These are phyloP conservation scores for Cyprinodon tularosa DNA, from an alignment of 2,113 vertebrate genomes.

Conservation along the genomic window DNA sequence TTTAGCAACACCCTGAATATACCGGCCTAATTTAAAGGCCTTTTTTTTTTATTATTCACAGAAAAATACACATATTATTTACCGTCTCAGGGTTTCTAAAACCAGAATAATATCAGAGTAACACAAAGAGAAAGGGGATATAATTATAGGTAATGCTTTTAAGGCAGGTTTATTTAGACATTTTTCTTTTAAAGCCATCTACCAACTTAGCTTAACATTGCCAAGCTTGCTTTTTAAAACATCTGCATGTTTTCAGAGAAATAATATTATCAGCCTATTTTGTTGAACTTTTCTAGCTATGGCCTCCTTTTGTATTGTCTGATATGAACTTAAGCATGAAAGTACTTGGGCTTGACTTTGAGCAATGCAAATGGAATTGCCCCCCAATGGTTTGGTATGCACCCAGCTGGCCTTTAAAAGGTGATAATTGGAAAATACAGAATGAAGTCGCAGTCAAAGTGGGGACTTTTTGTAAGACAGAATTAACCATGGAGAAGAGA, in stretches of 20 bases:
- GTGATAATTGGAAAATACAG: conserved; percentile 99
- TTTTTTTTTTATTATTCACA: too few relatives aligned
- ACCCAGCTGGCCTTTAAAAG: conserved; percentile 99
- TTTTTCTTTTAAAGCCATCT: neutral
- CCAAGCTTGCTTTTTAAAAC: neutral
- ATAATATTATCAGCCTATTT: conserved; percentile 1
- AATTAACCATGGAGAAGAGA: conserved; percentile 69
- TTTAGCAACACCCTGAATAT: neutral
- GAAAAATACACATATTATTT: neutral
- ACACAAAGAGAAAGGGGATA: neutral
- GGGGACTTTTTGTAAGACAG: conserved; percentile 71
- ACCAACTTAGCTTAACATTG: neutral
- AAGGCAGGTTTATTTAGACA: conserved; percentile 1
- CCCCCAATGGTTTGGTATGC: conserved; percentile 98
- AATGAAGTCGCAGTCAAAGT: conserved; percentile 79
- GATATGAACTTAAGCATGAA: conserved; percentile 97
- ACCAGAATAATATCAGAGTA: neutral
- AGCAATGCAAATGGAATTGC: conserved; percentile 99
- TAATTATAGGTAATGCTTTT: conserved; percentile 15
- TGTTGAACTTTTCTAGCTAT: conserved; percentile 14
- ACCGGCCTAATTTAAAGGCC: too few relatives aligned
- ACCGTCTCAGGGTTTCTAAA: neutral
- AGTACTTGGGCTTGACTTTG: conserved; percentile 97
- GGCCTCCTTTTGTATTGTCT: conserved; percentile 67
- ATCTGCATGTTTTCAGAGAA: neutral